phyloP scores from a whole-genome alignment of 2,888 invertebrate species.

The Mythimna vitellina region DNA sequence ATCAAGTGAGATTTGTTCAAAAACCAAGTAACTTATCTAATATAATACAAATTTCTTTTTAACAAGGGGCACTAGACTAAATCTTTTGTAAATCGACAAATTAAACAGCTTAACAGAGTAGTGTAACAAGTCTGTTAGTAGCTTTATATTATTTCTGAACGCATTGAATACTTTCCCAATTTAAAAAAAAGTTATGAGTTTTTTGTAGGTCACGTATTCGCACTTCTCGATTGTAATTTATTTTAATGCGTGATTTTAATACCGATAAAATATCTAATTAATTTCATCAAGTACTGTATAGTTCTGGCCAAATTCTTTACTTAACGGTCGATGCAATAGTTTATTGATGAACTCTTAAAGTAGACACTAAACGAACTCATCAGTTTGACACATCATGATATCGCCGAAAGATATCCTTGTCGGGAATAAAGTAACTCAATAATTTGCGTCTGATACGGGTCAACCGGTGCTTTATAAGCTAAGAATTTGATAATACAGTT shows the following conservation, averaged over 20 bases:
- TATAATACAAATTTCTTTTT: not conserved
- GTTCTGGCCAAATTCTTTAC: not conserved
- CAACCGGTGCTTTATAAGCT: constrained; percentile 64
- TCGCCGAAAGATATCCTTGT: constrained; percentile 70
- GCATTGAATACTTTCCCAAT: constrained; percentile 18
- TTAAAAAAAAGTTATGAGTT: constrained; percentile 9
- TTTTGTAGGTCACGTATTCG: constrained; percentile 37
- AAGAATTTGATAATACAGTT: constrained; percentile 64
- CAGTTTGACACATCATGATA: constrained; percentile 77
- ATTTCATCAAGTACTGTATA: not conserved
- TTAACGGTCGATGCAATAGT: not conserved
- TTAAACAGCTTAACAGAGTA: fast-evolving
- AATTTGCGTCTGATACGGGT: constrained; percentile 66
- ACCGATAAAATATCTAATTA: not conserved
- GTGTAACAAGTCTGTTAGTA: not conserved
- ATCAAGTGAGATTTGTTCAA: too few species aligned
- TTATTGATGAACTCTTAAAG: not conserved
- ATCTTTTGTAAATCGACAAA: not conserved
- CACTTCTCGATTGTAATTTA: not conserved
- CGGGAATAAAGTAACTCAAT: constrained; percentile 67
- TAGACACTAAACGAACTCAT: constrained; percentile 50
- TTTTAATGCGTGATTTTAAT: not conserved
- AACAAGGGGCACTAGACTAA: not conserved
- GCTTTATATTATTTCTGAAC: constrained; percentile 47
- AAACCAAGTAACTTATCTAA: fast-evolving